These are phyloP conservation scores for Elegia similella DNA, from an alignment of 2,888 invertebrate genomes.

Conservation along the genomic window DNA sequence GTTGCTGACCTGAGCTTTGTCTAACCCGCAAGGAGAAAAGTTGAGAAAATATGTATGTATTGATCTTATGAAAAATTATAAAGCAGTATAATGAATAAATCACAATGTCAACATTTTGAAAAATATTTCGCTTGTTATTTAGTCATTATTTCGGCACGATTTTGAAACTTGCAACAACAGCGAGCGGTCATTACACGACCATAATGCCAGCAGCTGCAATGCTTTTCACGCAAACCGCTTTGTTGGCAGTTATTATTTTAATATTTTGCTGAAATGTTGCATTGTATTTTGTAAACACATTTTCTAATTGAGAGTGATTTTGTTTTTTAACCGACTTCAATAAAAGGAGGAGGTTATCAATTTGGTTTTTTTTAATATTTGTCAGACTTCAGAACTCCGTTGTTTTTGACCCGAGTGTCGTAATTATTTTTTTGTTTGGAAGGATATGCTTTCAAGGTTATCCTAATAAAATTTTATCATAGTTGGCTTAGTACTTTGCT, in stretches of 20 bases:
- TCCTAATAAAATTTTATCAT: too few species aligned
- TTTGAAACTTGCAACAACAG: not conserved
- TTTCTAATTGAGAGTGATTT: not conserved
- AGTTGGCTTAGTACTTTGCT: too few species aligned
- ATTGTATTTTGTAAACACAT: not conserved
- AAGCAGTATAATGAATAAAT: too few species aligned
- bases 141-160: not conserved
- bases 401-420: too few species aligned
- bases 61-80: not conserved
- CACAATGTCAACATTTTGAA: not conserved
- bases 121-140: not conserved
- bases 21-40: too few species aligned
- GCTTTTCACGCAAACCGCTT: constrained; percentile 1
- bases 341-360: too few species aligned
- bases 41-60: not conserved
- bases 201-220: constrained; percentile 4
- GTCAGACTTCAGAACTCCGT: too few species aligned
- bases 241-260: constrained; percentile 12
- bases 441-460: too few species aligned
- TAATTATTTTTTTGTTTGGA: too few species aligned
- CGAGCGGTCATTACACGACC: not conserved
- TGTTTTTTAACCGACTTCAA: too few species aligned
- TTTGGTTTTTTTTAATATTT: too few species aligned
- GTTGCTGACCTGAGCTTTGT: too few species aligned
- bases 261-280: constrained; percentile 2